Evolutionary conservation across 2,797 vertebrate genomes (phyloP).

Genomic region (Pseudochaenichthys georgianus): DNA sequence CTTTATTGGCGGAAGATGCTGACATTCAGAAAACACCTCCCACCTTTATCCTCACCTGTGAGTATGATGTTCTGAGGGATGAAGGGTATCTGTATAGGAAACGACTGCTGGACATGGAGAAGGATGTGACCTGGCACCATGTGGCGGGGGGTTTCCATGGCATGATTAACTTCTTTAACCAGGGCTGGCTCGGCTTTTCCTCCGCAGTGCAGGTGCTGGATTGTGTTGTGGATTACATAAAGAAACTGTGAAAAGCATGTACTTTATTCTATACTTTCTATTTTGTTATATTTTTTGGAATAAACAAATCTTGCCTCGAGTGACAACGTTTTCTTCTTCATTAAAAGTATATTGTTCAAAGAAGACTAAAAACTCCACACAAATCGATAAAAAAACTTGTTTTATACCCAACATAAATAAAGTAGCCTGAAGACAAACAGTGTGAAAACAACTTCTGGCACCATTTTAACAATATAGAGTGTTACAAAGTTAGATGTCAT

Average conservation of each 20-base stretch:
- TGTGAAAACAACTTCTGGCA: conserved; percentile 36
- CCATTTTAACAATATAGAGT: conserved; percentile 21
- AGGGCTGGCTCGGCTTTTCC: conserved; percentile 63
- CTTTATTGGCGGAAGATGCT: conserved; percentile 84
- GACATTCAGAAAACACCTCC: conserved; percentile 81
- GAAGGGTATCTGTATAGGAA: conserved; percentile 90
- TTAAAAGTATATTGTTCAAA: conserved; percentile 40
- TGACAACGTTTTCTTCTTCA: conserved; percentile 35
- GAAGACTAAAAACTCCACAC: conserved; percentile 1
- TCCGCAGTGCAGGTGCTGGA: conserved; percentile 75
- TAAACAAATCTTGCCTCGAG: conserved; percentile 47
- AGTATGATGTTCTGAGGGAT: conserved; percentile 88
- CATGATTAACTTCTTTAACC: conserved; percentile 71
- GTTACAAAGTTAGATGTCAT: conserved; percentile 49
- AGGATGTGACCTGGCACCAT: conserved; percentile 87
- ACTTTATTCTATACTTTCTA: background rate
- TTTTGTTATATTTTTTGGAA: conserved; percentile 45
- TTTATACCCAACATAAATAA: conserved; percentile 34
- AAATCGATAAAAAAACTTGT: conserved; percentile 40
- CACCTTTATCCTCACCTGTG: conserved; percentile 89
- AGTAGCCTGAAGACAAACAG: conserved; percentile 16
- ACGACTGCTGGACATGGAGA: conserved; percentile 83
- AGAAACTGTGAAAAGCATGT: conserved; percentile 66
- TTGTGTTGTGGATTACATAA: conserved; percentile 79
- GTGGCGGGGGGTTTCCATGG: conserved; percentile 88